Percentiles rank a stretch among this genome's conserved stretches.
Conservation (phyloP, 2,888 invertebrate genomes). For the Spicauda simplicius region DNA sequence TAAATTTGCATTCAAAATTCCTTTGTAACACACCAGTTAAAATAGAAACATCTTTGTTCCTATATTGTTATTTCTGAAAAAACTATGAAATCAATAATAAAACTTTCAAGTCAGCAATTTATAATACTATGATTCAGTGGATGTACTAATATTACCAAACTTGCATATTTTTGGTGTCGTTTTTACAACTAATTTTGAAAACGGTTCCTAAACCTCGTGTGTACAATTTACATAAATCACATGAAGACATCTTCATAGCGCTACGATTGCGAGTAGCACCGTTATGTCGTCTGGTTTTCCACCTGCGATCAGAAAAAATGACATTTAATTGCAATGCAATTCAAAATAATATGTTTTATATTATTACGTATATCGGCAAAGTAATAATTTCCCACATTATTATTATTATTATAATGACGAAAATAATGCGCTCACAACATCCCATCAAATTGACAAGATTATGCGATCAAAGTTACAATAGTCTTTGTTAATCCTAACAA, state of each 20-base stretch:
- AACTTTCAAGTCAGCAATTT: constrained; percentile 9
- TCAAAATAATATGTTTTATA: background rate
- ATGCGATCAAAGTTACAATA: no score
- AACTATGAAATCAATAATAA: background rate
- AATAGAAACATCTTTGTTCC: background rate
- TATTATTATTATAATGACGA: no score
- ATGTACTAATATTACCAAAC: constrained; percentile 21
- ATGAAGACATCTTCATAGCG: constrained; percentile 85
- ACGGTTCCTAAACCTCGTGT: constrained; percentile 49
- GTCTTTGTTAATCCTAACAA: no score
- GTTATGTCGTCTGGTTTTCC: constrained; percentile 99
- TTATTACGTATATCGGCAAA: background rate
- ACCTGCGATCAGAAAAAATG: constrained; percentile 86
- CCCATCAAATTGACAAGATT: no score
- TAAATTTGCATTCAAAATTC: background rate
- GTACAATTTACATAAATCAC: constrained; percentile 57
- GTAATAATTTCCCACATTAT: background rate
- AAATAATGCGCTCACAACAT: no score
- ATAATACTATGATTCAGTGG: constrained; percentile 10
- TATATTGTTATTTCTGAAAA: background rate
- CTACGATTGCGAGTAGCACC: constrained; percentile 97
- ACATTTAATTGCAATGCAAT: background rate
- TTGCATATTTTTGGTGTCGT: constrained; percentile 67
- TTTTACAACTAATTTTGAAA: constrained; percentile 65
- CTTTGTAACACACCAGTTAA: background rate